phyloP scores from a whole-genome alignment of 2,113 vertebrate genomes.

The Tamias sibiricus region DNA sequence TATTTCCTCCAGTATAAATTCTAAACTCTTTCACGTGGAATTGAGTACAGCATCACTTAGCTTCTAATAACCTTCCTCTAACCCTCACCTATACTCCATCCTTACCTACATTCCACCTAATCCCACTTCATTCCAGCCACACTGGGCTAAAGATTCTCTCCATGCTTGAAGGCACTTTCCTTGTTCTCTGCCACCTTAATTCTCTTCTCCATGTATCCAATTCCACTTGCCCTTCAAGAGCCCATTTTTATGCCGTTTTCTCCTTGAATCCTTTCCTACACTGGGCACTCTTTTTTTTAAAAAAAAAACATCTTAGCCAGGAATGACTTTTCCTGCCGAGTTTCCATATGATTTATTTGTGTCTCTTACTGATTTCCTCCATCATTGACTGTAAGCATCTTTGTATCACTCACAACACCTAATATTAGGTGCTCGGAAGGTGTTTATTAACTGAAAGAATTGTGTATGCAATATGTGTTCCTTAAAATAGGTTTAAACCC shows the following conservation, averaged over 20 bases:
- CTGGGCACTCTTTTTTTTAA: not conserved
- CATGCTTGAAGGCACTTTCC: not conserved
- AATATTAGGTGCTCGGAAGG: not conserved
- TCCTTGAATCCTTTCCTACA: not conserved
- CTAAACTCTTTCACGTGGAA: not conserved
- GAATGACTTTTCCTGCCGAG: not conserved
- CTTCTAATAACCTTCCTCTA: constrained; percentile 1
- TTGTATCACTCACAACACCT: not conserved
- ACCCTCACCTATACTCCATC: not conserved
- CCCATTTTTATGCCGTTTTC: not conserved
- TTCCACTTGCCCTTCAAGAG: not conserved
- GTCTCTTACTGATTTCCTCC: not conserved
- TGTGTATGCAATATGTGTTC: not conserved
- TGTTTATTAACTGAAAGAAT: constrained; percentile 26
- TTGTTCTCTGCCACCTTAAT: not conserved
- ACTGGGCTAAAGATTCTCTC: not conserved
- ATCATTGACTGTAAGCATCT: not conserved
- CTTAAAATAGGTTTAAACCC: constrained; percentile 21
- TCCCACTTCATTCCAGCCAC: too few relatives aligned
- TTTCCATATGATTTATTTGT: constrained; percentile 23
- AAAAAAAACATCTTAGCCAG: not conserved
- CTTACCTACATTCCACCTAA: not conserved
- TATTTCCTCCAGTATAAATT: constrained; percentile 1
- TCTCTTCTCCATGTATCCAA: not conserved
- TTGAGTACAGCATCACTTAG: not conserved